These are phyloP conservation scores for Lepus oiostolus DNA, from an alignment of 2,797 vertebrate species.

Conservation along the genomic window DNA sequence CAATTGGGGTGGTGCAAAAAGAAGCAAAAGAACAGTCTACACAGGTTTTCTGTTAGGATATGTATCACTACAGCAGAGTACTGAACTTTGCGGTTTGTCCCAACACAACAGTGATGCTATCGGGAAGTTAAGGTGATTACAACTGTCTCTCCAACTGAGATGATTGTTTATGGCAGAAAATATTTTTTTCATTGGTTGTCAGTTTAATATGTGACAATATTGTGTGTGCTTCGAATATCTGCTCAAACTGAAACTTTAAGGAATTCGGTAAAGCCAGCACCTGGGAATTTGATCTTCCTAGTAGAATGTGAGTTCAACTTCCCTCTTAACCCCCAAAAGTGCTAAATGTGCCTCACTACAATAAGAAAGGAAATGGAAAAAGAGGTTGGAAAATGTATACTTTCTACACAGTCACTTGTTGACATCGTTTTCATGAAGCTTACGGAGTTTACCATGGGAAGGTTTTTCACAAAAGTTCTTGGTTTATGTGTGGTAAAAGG, in stretches of 20 bases:
- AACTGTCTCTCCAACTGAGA: background rate
- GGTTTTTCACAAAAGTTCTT: background rate
- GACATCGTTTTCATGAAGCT: background rate
- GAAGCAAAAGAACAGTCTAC: background rate
- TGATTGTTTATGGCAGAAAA: background rate
- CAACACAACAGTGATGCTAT: background rate
- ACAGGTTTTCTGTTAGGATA: background rate
- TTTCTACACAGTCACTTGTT: background rate
- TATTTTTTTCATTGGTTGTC: background rate
- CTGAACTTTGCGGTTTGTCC: background rate
- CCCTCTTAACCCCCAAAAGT: background rate
- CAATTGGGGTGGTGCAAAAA: background rate
- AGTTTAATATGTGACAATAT: background rate
- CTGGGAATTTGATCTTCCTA: background rate
- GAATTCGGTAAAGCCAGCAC: background rate
- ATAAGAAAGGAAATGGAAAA: background rate
- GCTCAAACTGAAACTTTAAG: background rate
- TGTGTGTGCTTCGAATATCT: background rate
- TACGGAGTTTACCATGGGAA: background rate
- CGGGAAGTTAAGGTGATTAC: background rate
- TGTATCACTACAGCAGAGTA: background rate
- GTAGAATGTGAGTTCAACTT: background rate
- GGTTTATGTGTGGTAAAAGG: background rate
- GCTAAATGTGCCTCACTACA: background rate
- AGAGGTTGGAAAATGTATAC: background rate